Evolutionary conservation across 2,888 invertebrate species (phyloP).

Genomic region (Stratiomys singularior): DNA sequence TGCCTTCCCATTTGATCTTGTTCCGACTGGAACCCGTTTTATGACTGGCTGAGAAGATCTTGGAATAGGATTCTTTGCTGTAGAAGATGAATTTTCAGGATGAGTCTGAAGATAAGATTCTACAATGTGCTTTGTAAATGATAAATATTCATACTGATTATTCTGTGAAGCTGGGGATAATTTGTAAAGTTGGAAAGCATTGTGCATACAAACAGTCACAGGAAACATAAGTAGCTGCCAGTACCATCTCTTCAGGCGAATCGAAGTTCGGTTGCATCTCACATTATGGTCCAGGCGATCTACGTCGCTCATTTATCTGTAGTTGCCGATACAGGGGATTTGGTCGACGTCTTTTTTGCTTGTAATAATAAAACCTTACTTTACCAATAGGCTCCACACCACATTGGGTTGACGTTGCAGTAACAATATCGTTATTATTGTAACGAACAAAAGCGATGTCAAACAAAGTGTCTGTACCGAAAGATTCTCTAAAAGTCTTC

Average conservation of each 20-base stretch:
- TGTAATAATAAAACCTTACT: background rate
- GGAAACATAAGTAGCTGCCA: conserved; percentile 29
- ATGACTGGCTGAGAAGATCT: background rate
- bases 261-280: conserved; percentile 12
- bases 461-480: background rate
- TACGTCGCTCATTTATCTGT: conserved; percentile 21
- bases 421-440: conserved; percentile 31
- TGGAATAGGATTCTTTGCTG: background rate
- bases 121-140: background rate
- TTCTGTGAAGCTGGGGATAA: background rate
- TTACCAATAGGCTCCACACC: background rate
- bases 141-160: background rate
- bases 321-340: background rate
- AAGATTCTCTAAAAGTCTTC: conserved; percentile 15
- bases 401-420: conserved; percentile 26
- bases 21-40: conserved; percentile 14
- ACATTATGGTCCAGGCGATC: conserved; percentile 31
- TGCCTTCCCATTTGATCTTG: background rate
- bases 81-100: background rate
- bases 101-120: background rate
- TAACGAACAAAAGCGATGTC: background rate
- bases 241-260: conserved; percentile 9
- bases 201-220: background rate
- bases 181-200: conserved; percentile 6
- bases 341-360: conserved; percentile 12